Base-by-base conservation (phyloP, 92 coral and sea anemone genomes). In the Epizoanthus illoricatus region DNA sequence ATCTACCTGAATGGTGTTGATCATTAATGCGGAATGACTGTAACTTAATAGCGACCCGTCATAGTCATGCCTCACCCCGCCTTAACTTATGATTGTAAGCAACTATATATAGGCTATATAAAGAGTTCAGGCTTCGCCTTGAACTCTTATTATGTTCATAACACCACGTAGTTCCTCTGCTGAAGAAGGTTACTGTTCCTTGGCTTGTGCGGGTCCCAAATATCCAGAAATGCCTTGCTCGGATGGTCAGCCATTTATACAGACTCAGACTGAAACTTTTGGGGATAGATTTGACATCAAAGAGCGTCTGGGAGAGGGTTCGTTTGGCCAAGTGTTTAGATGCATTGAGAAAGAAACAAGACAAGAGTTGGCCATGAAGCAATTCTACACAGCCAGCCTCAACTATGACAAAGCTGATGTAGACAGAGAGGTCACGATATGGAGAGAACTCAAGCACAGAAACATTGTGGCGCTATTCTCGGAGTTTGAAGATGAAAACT, bases 351-450 rank as follows among this genome's bases (percentile, higher is more conserved):
- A 40, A 78, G 71, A 78, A 41, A 78, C 82, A 64, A 78, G 65
- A 43, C 71, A 23, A 63, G 82, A 78, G 24, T 78, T 78, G 12
- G 82, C 82, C 71, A 72, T 78, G 40, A 78, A 78, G n/a, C 82
- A 78, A 21, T 78, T 78, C 18, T 69, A 78, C 33, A 63, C 82
- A 45, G 28, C 82, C 47, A 63, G 61, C 24, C 49, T 78, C 24
- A 47, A 9, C 61, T 78, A 78, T 61, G 59, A 78, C 24, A 64
- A 78, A 78, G 82, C 64, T 19, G 70, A 78, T 43, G 82, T 78
- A 1, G 82, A 78, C 72, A 62, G 82, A 64, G 90, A 87, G 36
- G 90, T 85, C 1, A 83, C 60, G 47, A 83, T 87, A 58, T 87
- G 90, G 87, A 56, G 64, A 74, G 66, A 76, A 43, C 74, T 87